A percentile compares a stretch with the other conserved stretches of the same genome.
phyloP scores from a whole-genome alignment of 2,888 invertebrate species.

The Parascotia fuliginaria region DNA sequence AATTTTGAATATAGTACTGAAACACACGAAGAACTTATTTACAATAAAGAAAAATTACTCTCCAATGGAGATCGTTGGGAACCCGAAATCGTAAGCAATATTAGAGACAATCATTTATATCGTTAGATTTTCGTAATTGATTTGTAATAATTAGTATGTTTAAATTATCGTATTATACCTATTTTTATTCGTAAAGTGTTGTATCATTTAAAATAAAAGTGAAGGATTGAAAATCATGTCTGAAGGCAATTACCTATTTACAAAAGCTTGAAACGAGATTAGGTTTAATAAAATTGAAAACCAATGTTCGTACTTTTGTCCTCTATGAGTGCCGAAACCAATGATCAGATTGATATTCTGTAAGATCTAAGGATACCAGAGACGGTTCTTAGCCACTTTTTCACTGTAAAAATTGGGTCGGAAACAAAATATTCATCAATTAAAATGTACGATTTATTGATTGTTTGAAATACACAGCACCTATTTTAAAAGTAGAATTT shows the following conservation, averaged over 20 bases:
- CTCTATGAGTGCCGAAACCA: no score
- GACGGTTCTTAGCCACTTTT: no score
- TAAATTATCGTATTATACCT: background rate
- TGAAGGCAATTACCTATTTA: constrained; percentile 25
- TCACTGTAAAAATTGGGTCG: no score
- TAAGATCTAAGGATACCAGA: no score
- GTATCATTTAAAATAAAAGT: no score
- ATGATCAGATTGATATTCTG: no score
- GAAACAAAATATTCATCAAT: no score
- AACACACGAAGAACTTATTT: constrained; percentile 98
- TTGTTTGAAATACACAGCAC: no score
- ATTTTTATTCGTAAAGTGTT: no score
- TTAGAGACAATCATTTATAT: constrained; percentile 83
- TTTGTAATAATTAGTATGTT: constrained; percentile 1
- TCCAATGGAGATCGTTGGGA: constrained; percentile 99
- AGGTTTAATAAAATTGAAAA: constrained; percentile 6
- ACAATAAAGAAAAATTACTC: constrained; percentile 99
- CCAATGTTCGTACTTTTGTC: no score
- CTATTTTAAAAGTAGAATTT: no score
- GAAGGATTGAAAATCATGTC: constrained; percentile 22
- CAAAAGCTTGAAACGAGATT: constrained; percentile 16
- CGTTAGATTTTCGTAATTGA: constrained; percentile 42
- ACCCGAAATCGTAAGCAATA: constrained; percentile 97
- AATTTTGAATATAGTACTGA: constrained; percentile 99
- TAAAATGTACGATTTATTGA: no score